Base-by-base conservation (phyloP, 1,140 invertebrate species). In the Sarcophaga bullata region DNA sequence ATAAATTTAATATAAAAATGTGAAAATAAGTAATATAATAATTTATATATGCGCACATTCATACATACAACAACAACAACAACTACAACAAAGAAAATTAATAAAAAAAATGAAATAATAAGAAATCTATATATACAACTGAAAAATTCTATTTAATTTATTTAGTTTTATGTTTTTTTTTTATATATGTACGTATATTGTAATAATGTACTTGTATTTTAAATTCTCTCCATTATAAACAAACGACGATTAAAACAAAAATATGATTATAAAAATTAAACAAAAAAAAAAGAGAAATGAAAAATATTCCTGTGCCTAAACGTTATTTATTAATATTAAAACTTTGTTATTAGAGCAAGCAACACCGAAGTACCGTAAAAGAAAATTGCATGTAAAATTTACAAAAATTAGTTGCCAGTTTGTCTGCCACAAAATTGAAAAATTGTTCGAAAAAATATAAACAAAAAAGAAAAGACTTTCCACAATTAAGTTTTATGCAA, bases 41-140 rank as follows among this genome's bases (percentile, higher is more conserved):
- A 78, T 78, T 52, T 78, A 78, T 37, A 37, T 78, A 78, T 78
- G 75, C 75, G 75, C 75, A 78, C 75, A 78, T 78, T 78, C 75
- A 78, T 68, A 78, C 75, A 78, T 37, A 78, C 47, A 78, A 78
- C 15, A 78, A 78, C n/a, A 76, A 17, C 49, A 46, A 78, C 49
- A 9, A 78, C 49, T 78, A 78, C 49, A 78, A 48, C 50, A 48
- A 48, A 78, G n/a, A 78, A 78, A 78, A 78, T 78, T 52, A 25
- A 50, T 8, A 78, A 78, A 78, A 52, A 75, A 75, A 75, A 19
- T 4, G 8, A 10, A 52, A 68, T 19, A 68, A 37, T 37, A 8
- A 78, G 49, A 49, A 76, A 76, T 49, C 48, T 76, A 15, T 25
- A 49, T 76, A n/a, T 9, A 17, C 62, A 72, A 72, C 19, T 13